Evolutionary conservation across 2,113 vertebrate species (phyloP), one percentile per base, ranked within the genome.

Genomic region (Catagonus wagneri): DNA sequence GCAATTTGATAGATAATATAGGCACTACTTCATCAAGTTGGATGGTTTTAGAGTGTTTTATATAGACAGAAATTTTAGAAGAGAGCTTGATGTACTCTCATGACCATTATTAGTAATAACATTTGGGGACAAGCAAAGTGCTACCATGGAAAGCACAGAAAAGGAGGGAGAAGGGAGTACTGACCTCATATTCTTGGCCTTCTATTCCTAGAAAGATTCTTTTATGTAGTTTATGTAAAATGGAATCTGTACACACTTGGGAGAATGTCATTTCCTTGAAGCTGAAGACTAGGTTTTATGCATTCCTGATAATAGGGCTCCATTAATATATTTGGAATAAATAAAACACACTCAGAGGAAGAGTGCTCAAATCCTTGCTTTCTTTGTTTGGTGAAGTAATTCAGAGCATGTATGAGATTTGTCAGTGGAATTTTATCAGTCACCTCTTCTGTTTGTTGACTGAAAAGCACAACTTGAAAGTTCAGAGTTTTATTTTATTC

Each of bases 321-420:
- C 58, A 14, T 65, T 93, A 32, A 61, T 60, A 61, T 60, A 12
- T 75, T 80, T 84, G 20, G 79, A 74, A 63, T 75, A 68, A 83
- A 83, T 68, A 63, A 80, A 94, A 50, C 29, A 69, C 29, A 58
- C 7, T 68, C 23, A 76, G 56, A 96, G 56, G n/a, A 80, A 54
- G 1, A 66, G 22, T 89, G 27, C 6, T 78, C 29, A 72, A 69
- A 86, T 81, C 66, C 11, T 90, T 61, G 12, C 1, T 60, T 89
- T 79, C 34, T 29, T 83, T 91, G 54, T 71, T 60, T 90, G 61
- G 61, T 56, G n/a, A 94, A 74, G 6, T 90, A 74, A 83, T 74
- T 74, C 23, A 54, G 65, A 74, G 8, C 23, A 44, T 20, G 15
- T 83, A 32, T 83, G 52, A 78, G 1, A 91, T 58, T 39, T 86